These are phyloP conservation scores for Pyrrhia umbra DNA, from an alignment of 2,888 invertebrate species.

Conservation along the genomic window DNA sequence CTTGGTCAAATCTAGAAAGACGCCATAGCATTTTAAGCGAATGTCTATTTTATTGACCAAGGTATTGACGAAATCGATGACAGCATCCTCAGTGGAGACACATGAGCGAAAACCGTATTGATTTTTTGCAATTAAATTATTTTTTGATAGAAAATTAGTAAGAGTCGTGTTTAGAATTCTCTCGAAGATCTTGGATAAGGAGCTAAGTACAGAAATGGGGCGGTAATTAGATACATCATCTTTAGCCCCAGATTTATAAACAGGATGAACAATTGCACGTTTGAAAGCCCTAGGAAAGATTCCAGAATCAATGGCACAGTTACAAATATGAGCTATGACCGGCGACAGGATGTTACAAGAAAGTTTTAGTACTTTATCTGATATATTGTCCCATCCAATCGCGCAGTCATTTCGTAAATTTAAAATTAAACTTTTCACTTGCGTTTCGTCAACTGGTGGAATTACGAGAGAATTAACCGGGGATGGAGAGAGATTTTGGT, in stretches of 20 bases:
- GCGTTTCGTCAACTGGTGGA: no score
- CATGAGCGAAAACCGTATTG: conserved; percentile 41
- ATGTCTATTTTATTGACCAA: conserved; percentile 4
- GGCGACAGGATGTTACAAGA: conserved; percentile 3
- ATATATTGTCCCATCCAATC: conserved; percentile 25
- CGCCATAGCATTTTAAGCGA: no score
- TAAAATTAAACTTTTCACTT: no score
- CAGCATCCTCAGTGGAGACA: no score
- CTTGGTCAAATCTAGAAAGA: conserved; percentile 15
- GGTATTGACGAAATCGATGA: no score
- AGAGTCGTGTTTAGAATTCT: conserved; percentile 18
- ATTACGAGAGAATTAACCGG: no score
- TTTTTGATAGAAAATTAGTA: conserved; percentile 10
- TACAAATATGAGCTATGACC: conserved; percentile 12
- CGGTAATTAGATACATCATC: no score
- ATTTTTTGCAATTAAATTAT: conserved; percentile 21
- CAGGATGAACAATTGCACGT: conserved; percentile 24
- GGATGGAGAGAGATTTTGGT: no score
- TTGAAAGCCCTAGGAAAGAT: conserved; percentile 24
- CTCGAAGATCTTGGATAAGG: no score
- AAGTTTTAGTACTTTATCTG: conserved; percentile 17
- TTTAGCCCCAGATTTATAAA: no score
- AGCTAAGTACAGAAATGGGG: no score
- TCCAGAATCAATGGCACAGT: conserved; percentile 22
- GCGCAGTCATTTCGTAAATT: conserved; percentile 24